phyloP scores from a whole-genome alignment of 2,888 invertebrate genomes.

The Acrocyrtus sp. region DNA sequence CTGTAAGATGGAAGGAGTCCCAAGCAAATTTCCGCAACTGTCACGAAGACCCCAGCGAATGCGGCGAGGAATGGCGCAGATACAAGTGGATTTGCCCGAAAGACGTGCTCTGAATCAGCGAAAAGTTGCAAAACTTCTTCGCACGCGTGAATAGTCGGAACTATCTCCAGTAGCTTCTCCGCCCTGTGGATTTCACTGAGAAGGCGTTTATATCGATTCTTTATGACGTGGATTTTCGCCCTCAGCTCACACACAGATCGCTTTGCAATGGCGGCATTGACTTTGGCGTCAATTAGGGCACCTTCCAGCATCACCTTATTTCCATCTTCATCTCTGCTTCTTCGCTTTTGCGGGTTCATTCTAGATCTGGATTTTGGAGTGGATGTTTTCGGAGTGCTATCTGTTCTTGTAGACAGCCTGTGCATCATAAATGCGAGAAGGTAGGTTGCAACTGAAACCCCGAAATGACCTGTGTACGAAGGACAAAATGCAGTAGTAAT shows the following conservation, averaged over 20 bases:
- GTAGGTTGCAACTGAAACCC: constrained; percentile 11
- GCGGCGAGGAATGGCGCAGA: constrained; percentile 36
- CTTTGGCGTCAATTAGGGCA: constrained; percentile 40
- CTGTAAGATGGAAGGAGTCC: constrained; percentile 44
- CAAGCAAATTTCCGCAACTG: constrained; percentile 34
- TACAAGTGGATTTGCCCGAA: constrained; percentile 32
- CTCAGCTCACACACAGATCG: constrained; percentile 33
- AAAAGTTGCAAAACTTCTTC: constrained; percentile 53
- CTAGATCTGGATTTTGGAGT: not conserved
- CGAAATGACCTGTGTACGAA: not conserved
- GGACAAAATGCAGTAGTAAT: not conserved
- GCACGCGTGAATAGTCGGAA: constrained; percentile 45
- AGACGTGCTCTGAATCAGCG: constrained; percentile 38
- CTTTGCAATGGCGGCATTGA: constrained; percentile 31
- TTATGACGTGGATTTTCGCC: constrained; percentile 44
- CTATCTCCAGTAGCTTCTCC: constrained; percentile 43
- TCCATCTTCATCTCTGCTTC: no score
- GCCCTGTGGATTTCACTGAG: constrained; percentile 29
- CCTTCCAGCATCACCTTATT: constrained; percentile 34
- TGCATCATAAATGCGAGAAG: constrained; percentile 17
- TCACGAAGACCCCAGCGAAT: constrained; percentile 40
- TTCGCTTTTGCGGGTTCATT: not conserved
- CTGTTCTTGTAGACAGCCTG: not conserved
- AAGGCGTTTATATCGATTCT: constrained; percentile 46
- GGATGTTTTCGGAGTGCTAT: not conserved